Evolutionary conservation across 35 echinoderm and acorn worm genomes (phyloP).

Genomic region (Ophiothrix spiculata): DNA sequence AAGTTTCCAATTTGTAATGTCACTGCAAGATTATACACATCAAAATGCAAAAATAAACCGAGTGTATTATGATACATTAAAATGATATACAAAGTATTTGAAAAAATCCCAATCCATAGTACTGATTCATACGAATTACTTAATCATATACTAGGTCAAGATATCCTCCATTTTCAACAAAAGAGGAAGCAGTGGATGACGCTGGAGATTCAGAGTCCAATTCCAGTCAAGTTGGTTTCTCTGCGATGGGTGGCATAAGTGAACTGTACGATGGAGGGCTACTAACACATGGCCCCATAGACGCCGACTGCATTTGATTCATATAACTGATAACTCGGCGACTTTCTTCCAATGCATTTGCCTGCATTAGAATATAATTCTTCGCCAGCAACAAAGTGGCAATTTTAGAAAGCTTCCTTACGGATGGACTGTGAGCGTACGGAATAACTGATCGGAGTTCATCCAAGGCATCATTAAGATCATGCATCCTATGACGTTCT

Average conservation of each 20-base stretch:
- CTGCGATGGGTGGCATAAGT: background rate
- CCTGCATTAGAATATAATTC: constrained; percentile 96
- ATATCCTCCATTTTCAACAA: too few species aligned
- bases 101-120: too few species aligned
- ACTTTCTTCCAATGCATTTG: constrained; percentile 85
- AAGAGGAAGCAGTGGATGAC: too few species aligned
- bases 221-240: background rate
- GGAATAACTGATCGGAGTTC: constrained; percentile 85
- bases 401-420: constrained; percentile 93
- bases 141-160: too few species aligned
- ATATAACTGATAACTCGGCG: constrained; percentile 51
- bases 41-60: too few species aligned
- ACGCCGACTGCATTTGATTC: constrained; percentile 45
- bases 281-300: constrained; percentile 19
- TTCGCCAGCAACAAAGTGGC: constrained; percentile 91
- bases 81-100: too few species aligned
- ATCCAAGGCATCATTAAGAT: constrained; percentile 90
- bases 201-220: background rate
- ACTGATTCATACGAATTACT: too few species aligned
- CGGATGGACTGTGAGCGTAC: constrained; percentile 92
- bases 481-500: constrained; percentile 91
- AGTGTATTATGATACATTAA: too few species aligned
- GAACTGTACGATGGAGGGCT: constrained; percentile 10
- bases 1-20: too few species aligned
- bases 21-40: too few species aligned